These are phyloP conservation scores for Augochlora pura DNA, from an alignment of 1,140 invertebrate genomes.

Conservation along the genomic window DNA sequence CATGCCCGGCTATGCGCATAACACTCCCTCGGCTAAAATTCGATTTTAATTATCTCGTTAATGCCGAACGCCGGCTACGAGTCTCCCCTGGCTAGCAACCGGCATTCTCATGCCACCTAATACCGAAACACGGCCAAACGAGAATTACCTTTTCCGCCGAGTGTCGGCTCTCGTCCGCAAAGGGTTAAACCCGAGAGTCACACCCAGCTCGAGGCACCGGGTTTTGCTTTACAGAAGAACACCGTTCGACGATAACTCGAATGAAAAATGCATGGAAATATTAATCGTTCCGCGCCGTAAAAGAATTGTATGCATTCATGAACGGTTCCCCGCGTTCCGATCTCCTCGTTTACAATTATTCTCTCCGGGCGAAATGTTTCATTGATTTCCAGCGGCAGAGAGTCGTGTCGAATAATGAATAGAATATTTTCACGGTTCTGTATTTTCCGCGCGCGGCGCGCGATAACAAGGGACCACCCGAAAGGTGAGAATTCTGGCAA, in stretches of 20 bases:
- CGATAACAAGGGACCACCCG: too few relatives aligned
- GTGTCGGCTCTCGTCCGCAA: too few relatives aligned
- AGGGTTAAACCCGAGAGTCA: slow-evolving; percentile 10
- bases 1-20: slow-evolving; percentile 5
- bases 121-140: neutral
- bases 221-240: slow-evolving; percentile 17
- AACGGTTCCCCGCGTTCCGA: slow-evolving; percentile 2
- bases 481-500: too few relatives aligned
- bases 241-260: neutral
- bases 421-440: too few relatives aligned
- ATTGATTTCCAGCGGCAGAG: neutral
- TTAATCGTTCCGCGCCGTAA: slow-evolving; percentile 19
- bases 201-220: slow-evolving; percentile 35
- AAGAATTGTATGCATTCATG: slow-evolving; percentile 67
- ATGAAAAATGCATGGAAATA: slow-evolving; percentile 47
- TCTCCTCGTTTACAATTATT: neutral
- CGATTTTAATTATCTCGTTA: slow-evolving; percentile 43
- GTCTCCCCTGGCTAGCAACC: neutral
- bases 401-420: too few relatives aligned
- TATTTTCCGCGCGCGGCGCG: too few relatives aligned
- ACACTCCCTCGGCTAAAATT: slow-evolving; percentile 10
- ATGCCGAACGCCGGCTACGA: neutral
- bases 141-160: neutral
- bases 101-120: neutral
- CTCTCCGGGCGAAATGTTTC: neutral